A percentile compares a stretch with the other conserved stretches of the same genome.
Evolutionary conservation across 2,888 invertebrate species (phyloP).

Genomic region (Tipula confusa): DNA sequence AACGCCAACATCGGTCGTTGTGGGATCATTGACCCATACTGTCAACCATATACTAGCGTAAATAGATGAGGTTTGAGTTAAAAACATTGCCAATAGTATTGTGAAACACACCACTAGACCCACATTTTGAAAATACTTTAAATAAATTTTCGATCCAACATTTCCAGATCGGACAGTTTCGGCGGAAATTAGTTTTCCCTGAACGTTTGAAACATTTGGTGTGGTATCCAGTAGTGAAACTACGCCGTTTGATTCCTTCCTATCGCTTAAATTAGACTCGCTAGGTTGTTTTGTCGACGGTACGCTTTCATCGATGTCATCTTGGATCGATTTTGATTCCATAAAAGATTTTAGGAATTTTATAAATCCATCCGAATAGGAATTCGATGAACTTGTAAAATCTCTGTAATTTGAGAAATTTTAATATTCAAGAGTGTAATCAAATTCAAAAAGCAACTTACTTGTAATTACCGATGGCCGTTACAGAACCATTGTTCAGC

Average conservation of each 20-base stretch:
- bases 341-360: not conserved
- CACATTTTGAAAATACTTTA: not conserved
- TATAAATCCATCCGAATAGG: not conserved
- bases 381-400: not conserved
- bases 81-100: not conserved
- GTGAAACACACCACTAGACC: not conserved
- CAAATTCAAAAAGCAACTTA: not conserved
- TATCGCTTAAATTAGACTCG: not conserved
- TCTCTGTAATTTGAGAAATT: not conserved
- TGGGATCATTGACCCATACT: not conserved
- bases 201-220: not conserved
- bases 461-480: constrained; percentile 41
- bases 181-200: not conserved
- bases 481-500: constrained; percentile 52
- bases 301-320: not conserved
- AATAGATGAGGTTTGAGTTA: not conserved
- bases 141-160: not conserved
- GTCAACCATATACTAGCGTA: not conserved
- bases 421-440: not conserved
- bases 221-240: not conserved
- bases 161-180: constrained; percentile 17
- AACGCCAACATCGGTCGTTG: not conserved
- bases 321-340: not conserved
- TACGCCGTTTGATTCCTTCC: not conserved
- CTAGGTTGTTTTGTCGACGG: not conserved